These are phyloP conservation scores for Coptodon rendalli DNA, from an alignment of 2,113 vertebrate species.

Conservation along the genomic window DNA sequence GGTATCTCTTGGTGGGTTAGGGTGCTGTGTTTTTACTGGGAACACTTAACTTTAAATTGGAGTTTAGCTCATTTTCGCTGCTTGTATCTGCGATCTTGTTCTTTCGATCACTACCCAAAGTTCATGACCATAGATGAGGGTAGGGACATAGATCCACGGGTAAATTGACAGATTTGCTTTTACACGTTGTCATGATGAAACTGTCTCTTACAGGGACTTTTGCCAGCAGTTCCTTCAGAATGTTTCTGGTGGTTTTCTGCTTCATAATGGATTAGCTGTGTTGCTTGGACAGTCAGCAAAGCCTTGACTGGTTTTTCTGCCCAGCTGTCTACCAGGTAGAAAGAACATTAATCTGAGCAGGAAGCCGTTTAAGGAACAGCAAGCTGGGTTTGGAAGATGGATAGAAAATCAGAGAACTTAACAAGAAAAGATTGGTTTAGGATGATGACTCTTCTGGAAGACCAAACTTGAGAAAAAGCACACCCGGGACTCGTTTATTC, in stretches of 20 bases:
- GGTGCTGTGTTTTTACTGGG: not conserved
- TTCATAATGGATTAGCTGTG: conserved; percentile 53
- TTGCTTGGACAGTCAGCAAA: conserved; percentile 12
- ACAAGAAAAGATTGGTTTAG: not conserved
- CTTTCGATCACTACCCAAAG: not conserved
- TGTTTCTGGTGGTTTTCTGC: conserved; percentile 54
- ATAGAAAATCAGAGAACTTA: not conserved
- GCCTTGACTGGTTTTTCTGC: not conserved
- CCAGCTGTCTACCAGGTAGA: not conserved
- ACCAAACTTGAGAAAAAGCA: not conserved
- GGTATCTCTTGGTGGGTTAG: not conserved
- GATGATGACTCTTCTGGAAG: not conserved
- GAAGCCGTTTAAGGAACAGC: not conserved
- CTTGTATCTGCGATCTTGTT: not conserved
- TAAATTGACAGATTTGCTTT: not conserved
- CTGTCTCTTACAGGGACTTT: not conserved
- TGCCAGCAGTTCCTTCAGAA: conserved; percentile 49
- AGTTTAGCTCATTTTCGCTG: not conserved
- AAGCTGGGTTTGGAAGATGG: not conserved
- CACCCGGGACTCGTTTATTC: not conserved
- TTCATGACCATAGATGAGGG: not conserved
- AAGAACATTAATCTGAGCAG: not conserved
- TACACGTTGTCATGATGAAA: not conserved
- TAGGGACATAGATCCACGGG: not conserved
- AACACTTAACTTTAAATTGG: not conserved